Percentiles rank a stretch among this genome's conserved stretches.
Evolutionary conservation across 2,797 vertebrate genomes (phyloP).

Genomic region (Kryptolebias ocellatus): DNA sequence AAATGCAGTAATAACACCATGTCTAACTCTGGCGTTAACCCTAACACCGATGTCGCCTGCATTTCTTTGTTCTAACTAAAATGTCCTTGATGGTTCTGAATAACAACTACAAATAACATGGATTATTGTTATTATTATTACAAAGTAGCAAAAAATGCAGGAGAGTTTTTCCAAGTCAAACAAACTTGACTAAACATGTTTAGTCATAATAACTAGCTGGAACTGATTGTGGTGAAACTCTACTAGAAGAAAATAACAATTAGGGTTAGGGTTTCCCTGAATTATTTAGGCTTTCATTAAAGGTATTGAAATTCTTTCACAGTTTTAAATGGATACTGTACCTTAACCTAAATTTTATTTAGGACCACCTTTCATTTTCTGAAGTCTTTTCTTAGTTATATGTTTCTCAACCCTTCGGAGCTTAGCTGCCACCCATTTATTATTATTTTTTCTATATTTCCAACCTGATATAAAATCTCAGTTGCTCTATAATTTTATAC

Average conservation of each 20-base stretch:
- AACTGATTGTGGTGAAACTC: slow-evolving; percentile 10
- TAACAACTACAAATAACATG: too few relatives aligned
- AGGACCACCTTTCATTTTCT: slow-evolving; percentile 8
- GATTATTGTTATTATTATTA: too few relatives aligned
- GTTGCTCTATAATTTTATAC: slow-evolving; percentile 32
- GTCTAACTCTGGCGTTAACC: too few relatives aligned
- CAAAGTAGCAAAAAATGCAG: too few relatives aligned
- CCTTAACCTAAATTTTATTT: slow-evolving; percentile 27
- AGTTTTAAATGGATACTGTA: slow-evolving; percentile 28
- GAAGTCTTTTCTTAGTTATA: slow-evolving; percentile 39
- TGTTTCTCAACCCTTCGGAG: slow-evolving; percentile 17
- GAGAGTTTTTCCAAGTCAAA: too few relatives aligned
- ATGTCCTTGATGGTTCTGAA: too few relatives aligned
- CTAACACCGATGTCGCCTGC: too few relatives aligned
- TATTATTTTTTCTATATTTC: slow-evolving; percentile 10
- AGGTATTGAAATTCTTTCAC: slow-evolving; percentile 13
- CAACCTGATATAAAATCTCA: slow-evolving; percentile 33
- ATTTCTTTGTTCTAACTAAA: too few relatives aligned
- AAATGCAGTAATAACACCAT: too few relatives aligned
- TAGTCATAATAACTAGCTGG: slow-evolving; percentile 20
- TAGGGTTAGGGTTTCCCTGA: slow-evolving; percentile 12
- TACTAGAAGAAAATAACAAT: slow-evolving; percentile 21
- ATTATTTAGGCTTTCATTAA: slow-evolving; percentile 30
- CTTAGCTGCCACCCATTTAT: slow-evolving; percentile 12
- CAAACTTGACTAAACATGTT: not conserved